A percentile compares a stretch with the other conserved stretches of the same genome.
Conservation (phyloP, 1,140 invertebrate species). For the Wiebesia pumilae region DNA sequence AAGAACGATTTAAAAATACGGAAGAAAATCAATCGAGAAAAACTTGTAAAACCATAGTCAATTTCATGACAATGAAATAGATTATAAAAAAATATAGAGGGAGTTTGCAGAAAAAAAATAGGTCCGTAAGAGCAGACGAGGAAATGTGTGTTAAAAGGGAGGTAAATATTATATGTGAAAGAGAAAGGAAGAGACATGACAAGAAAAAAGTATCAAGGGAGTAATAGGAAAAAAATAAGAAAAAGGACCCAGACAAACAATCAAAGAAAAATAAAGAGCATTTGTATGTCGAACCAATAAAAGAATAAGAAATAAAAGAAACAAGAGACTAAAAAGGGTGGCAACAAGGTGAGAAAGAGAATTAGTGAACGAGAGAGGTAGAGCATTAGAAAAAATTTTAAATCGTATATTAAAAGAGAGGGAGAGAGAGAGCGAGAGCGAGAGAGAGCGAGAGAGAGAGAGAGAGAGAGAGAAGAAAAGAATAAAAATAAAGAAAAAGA, state of each 20-base stretch:
- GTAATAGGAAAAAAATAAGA: conserved; percentile 38
- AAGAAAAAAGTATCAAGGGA: conserved; percentile 5
- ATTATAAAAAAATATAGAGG: neutral
- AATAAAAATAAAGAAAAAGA: conserved; percentile 28
- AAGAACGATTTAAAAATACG: neutral
- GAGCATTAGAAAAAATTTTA: conserved; percentile 45
- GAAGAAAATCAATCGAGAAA: neutral
- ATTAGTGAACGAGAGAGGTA: conserved; percentile 49
- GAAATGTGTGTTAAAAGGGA: conserved; percentile 3
- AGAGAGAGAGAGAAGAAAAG: neutral
- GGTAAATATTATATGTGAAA: conserved; percentile 45
- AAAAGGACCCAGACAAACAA: conserved; percentile 37
- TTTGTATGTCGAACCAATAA: conserved; percentile 53
- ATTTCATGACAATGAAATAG: neutral
- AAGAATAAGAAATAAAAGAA: conserved; percentile 31
- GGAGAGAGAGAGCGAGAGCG: conserved; percentile 22
- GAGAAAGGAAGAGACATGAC: conserved; percentile 6
- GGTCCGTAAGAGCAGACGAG: conserved; percentile 1
- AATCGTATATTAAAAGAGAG: conserved; percentile 42
- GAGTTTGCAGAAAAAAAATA: neutral
- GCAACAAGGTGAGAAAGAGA: conserved; percentile 50
- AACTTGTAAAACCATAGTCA: neutral
- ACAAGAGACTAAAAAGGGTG: conserved; percentile 5
- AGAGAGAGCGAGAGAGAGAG: neutral
- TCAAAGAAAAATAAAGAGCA: conserved; percentile 53